phyloP scores from a whole-genome alignment of 1,140 invertebrate genomes.

The Heterodera carotae region DNA sequence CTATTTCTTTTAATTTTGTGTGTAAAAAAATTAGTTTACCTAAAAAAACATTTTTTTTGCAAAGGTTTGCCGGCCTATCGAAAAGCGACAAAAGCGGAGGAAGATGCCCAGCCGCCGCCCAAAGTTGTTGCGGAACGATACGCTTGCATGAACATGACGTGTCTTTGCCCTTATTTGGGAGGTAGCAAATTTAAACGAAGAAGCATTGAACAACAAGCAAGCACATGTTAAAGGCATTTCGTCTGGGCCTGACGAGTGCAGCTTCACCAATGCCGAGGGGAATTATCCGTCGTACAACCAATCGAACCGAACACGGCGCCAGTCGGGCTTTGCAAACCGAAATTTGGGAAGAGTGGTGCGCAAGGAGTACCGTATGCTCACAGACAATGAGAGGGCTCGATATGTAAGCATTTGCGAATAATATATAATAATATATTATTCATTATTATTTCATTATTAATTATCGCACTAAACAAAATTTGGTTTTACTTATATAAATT shows the following conservation, averaged over 20 bases:
- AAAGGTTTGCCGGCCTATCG: background rate
- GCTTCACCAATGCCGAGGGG: background rate
- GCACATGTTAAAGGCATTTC: background rate
- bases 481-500: too few species aligned
- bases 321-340: background rate
- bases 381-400: background rate
- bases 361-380: conserved; percentile 25
- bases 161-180: conserved; percentile 20
- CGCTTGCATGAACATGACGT: conserved; percentile 16
- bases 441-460: too few species aligned
- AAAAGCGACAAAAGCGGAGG: background rate
- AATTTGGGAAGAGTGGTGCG: background rate
- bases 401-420: background rate
- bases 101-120: background rate
- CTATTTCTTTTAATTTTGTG: background rate
- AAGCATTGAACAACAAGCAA: too few species aligned
- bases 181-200: background rate
- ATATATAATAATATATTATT: too few species aligned
- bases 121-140: background rate
- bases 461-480: too few species aligned
- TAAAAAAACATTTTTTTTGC: background rate
- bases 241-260: background rate
- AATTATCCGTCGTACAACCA: background rate
- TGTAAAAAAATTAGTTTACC: background rate
- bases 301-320: background rate